Percentiles rank a stretch among this genome's conserved stretches.
phyloP scores from a whole-genome alignment of 2,113 vertebrate genomes.

The Istiophorus platypterus region DNA sequence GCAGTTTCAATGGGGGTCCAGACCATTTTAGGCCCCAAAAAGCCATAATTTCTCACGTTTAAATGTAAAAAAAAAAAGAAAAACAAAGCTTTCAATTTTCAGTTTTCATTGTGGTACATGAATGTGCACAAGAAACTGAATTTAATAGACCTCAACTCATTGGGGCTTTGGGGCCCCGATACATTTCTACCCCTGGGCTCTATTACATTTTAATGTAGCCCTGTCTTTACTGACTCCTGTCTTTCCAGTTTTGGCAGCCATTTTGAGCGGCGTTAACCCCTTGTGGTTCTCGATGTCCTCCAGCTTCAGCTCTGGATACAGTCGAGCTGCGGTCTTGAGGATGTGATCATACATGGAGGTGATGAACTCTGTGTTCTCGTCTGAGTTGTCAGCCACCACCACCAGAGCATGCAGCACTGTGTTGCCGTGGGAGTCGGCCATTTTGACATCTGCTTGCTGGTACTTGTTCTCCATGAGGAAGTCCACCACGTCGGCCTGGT shows the following conservation, averaged over 20 bases:
- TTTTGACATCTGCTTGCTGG: constrained; percentile 80
- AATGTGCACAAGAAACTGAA: not conserved
- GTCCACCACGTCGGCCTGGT: constrained; percentile 92
- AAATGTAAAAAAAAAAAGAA: not conserved
- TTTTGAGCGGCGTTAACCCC: constrained; percentile 89
- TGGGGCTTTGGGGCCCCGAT: not conserved
- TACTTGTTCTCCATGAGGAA: constrained; percentile 90
- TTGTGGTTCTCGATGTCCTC: constrained; percentile 90
- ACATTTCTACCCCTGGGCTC: not conserved
- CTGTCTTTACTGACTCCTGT: constrained; percentile 80
- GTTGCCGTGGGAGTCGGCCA: constrained; percentile 91
- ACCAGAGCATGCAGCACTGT: constrained; percentile 93
- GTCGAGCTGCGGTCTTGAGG: constrained; percentile 85
- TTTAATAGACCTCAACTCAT: not conserved
- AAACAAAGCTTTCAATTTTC: no score
- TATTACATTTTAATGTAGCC: not conserved
- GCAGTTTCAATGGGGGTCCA: not conserved
- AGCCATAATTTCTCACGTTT: not conserved
- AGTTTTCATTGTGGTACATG: not conserved
- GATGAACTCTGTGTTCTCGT: constrained; percentile 92
- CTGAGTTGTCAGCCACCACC: constrained; percentile 90
- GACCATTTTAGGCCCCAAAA: not conserved
- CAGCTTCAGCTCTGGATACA: constrained; percentile 87
- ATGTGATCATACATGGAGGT: constrained; percentile 93
- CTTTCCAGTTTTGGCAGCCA: constrained; percentile 94